Conservation (phyloP, 2,797 vertebrate species). For the Falco berigora region DNA sequence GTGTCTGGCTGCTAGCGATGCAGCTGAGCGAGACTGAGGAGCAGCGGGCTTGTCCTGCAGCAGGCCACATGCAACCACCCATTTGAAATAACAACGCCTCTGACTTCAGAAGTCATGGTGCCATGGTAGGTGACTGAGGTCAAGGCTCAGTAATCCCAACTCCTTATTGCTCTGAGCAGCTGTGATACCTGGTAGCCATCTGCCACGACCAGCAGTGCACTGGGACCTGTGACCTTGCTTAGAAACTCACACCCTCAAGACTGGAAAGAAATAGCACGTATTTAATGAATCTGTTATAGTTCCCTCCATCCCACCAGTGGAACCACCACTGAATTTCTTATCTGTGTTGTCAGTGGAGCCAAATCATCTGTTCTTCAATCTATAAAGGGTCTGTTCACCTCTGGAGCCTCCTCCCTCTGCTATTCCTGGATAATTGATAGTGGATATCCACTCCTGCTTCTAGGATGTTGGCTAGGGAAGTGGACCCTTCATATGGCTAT, state of each 20-base stretch:
- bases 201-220: background rate
- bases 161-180: background rate
- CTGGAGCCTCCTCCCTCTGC: background rate
- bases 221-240: background rate
- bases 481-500: background rate
- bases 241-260: background rate
- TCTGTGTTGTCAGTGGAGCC: background rate
- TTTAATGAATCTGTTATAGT: background rate
- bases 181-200: background rate
- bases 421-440: background rate
- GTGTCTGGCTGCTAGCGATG: background rate
- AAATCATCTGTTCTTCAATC: background rate
- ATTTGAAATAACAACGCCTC: background rate
- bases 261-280: background rate
- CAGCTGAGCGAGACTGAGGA: background rate
- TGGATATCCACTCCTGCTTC: background rate
- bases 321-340: background rate
- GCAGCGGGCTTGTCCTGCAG: background rate
- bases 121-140: background rate
- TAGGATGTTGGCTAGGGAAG: background rate
- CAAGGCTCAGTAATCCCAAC: background rate
- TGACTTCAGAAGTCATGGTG: background rate
- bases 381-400: background rate
- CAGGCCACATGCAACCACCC: too few relatives aligned
- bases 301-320: background rate